Evolutionary conservation across 2,888 invertebrate species (phyloP).

Genomic region (Oasisia sp.): DNA sequence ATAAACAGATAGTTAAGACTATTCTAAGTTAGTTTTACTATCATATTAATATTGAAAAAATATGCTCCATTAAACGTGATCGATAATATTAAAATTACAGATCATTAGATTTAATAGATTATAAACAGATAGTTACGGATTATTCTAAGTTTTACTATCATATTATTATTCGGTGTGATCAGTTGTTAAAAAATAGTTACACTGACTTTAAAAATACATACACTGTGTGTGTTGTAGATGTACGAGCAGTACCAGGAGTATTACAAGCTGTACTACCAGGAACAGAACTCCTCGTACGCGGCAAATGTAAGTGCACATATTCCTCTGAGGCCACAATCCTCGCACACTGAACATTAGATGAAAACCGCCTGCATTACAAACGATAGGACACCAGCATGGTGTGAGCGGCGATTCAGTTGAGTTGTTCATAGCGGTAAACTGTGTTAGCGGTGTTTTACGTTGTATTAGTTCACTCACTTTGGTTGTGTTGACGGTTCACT

Average conservation of each 20-base stretch:
- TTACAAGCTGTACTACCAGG: not conserved
- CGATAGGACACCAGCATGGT: not conserved
- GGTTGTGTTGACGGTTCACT: slow-evolving; percentile 2
- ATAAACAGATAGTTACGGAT: too few species aligned
- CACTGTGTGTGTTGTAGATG: not conserved
- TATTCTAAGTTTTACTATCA: too few species aligned
- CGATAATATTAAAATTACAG: too few species aligned
- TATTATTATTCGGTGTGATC: too few species aligned
- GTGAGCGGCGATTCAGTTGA: not conserved
- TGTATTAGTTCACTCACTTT: slow-evolving; percentile 17
- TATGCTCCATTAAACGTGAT: too few species aligned
- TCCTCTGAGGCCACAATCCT: not conserved
- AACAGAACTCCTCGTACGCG: not conserved
- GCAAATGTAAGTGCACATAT: slow-evolving; percentile 1
- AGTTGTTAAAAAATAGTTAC: too few species aligned
- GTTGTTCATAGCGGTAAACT: not conserved
- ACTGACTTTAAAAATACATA: not conserved
- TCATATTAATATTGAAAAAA: too few species aligned
- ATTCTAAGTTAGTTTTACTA: too few species aligned
- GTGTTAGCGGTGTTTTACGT: not conserved
- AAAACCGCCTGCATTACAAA: not conserved
- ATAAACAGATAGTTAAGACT: too few species aligned
- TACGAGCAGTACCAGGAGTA: not conserved
- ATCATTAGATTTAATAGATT: too few species aligned
- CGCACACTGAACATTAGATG: not conserved